Percentiles rank a stretch among this genome's conserved stretches.
These are phyloP conservation scores for Oscheius sp. DNA, from an alignment of 2,888 invertebrate species.

Conservation along the genomic window DNA sequence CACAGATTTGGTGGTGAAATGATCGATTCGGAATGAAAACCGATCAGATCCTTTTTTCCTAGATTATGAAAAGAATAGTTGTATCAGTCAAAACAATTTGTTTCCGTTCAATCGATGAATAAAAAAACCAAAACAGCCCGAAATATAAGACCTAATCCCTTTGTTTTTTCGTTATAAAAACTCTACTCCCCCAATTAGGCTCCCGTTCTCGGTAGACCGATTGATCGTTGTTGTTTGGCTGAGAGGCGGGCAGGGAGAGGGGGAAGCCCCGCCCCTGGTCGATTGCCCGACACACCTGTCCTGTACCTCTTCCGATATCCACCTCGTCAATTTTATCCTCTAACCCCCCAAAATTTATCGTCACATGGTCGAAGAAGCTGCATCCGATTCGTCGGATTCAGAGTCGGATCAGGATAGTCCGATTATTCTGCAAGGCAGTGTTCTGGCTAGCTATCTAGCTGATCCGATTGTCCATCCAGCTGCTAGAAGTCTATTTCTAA, in stretches of 20 bases:
- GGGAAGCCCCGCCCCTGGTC: constrained; percentile 8
- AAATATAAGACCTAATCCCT: no score
- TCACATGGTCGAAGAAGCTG: constrained; percentile 39
- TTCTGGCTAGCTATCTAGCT: constrained; percentile 43
- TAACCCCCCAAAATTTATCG: constrained; percentile 43
- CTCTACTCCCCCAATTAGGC: constrained; percentile 18
- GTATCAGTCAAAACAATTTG: no score
- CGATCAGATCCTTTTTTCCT: no score
- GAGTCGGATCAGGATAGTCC: not conserved
- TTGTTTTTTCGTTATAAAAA: no score
- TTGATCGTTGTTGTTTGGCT: constrained; percentile 23
- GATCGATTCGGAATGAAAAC: not conserved
- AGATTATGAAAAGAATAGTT: no score
- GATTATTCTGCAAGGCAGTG: constrained; percentile 43
- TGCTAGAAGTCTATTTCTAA: constrained; percentile 31
- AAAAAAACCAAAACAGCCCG: no score
- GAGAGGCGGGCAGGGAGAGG: constrained; percentile 20
- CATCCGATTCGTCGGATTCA: not conserved
- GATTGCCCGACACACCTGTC: constrained; percentile 16
- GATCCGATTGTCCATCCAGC: constrained; percentile 53
- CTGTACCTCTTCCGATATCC: not conserved
- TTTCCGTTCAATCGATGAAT: no score
- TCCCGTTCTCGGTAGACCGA: not conserved
- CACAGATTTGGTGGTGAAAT: no score
- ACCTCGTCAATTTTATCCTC: constrained; percentile 22